Evolutionary conservation across 2,888 invertebrate genomes (phyloP), one percentile per base, ranked within the genome.

Genomic region (Tuberolachnus salignus): DNA sequence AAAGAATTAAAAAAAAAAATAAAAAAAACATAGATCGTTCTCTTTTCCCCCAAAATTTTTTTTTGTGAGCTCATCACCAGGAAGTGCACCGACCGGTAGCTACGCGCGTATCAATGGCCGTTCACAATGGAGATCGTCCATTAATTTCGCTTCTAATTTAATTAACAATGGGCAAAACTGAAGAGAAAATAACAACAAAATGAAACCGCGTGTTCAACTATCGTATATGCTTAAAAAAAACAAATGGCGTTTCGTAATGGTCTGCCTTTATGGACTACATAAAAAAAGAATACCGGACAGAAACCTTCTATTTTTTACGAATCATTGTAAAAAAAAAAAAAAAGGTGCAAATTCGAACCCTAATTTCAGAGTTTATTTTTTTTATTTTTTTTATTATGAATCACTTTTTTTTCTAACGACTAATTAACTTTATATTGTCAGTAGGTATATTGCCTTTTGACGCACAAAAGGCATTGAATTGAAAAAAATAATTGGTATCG

Each of bases 141-240:
- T 78, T 78, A 78, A 78, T 78, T 78, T 78, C 49, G 67, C 49
- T 78, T 66, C 55, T 78, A 66, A 78, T 78, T 78, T 67, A 78
- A 78, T 78, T 59, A 78, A 78, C 75, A 69, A 78, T 67, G 67
- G 34, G 57, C 49, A 46, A 34, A 34, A 78, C 59, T 67, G 75
- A 67, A 78, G 55, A 78, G 66, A 78, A 67, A 78, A 78, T 78
- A 67, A 67, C 75, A 57, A 59, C 75, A 67, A 78, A 78, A 66
- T 46, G 19, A 75, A 75, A 78, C 63, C 46, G 14, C 75, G 66
- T 78, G 75, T 78, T 78, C 57, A n/a, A 78, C 67, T 49, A 75
- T 67, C 57, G 46, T 75, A 67, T 69, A 67, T 51, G 75, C 59
- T 67, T 21, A 19, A 42, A 44, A 44, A 46, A 61, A 78, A 78